Percentiles rank a stretch among this genome's conserved stretches.
phyloP scores from a whole-genome alignment of 53 echinoderm and acorn worm genomes.

The Paracentrotus lividus region DNA sequence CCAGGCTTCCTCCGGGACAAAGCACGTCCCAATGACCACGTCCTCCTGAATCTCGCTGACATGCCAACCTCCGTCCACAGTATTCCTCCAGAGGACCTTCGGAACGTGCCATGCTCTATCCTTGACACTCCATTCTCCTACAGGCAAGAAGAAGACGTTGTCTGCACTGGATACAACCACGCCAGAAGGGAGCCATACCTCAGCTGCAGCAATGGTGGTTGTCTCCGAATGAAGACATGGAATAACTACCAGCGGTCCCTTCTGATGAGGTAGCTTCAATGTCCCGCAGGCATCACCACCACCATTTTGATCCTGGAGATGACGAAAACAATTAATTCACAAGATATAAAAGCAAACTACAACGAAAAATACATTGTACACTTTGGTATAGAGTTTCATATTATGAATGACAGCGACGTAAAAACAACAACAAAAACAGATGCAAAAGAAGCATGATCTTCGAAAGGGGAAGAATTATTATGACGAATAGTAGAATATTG shows the following conservation, averaged over 20 bases:
- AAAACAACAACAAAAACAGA: no score
- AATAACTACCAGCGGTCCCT: neutral
- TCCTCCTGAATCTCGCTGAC: neutral
- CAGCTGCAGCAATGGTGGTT: neutral
- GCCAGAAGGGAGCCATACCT: slow-evolving; percentile 55
- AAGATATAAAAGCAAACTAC: no score
- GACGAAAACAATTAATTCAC: neutral
- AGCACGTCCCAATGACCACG: neutral
- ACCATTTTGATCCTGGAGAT: neutral
- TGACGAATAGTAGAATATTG: no score
- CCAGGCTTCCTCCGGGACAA: slow-evolving; percentile 60
- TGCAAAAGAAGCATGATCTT: no score
- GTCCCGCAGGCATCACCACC: neutral
- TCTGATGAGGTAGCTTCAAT: slow-evolving; percentile 19
- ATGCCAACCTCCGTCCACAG: neutral
- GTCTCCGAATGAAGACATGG: neutral
- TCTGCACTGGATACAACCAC: neutral
- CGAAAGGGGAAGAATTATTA: no score
- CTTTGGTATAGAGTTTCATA: no score
- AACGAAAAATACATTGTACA: no score
- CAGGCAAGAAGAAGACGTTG: slow-evolving; percentile 17
- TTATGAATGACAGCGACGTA: no score
- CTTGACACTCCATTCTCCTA: slow-evolving; percentile 37
- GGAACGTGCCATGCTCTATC: slow-evolving; percentile 12
- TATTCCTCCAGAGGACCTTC: slow-evolving; percentile 52